These are phyloP conservation scores for Oscheius sp. DNA, from an alignment of 2,888 invertebrate species.

Conservation along the genomic window DNA sequence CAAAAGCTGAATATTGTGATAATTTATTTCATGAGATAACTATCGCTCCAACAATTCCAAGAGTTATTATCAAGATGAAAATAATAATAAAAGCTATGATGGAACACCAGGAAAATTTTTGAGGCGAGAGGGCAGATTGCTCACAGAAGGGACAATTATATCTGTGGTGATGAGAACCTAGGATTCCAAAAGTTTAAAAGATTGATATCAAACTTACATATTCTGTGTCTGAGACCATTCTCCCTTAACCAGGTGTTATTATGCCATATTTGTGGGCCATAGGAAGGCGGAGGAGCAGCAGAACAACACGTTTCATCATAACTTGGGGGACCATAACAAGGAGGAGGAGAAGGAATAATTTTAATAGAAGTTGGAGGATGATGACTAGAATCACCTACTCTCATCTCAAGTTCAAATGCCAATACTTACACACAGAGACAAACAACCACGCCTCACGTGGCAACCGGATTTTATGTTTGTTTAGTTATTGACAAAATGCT, in stretches of 20 bases:
- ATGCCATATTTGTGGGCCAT: not conserved
- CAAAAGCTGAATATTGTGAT: not conserved
- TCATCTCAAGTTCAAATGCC: not conserved
- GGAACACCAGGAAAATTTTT: not conserved
- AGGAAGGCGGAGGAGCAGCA: too few relatives aligned
- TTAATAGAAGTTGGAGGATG: too few relatives aligned
- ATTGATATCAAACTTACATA: not conserved
- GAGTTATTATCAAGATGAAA: not conserved
- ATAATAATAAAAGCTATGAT: conserved; percentile 9
- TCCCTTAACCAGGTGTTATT: conserved; percentile 5
- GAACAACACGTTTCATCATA: too few relatives aligned
- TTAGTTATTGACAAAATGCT: conserved; percentile 1
- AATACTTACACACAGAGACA: conserved; percentile 1
- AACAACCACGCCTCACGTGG: too few relatives aligned
- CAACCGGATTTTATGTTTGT: conserved; percentile 18
- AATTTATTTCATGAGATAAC: not conserved
- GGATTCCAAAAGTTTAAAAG: not conserved
- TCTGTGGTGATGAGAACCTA: not conserved
- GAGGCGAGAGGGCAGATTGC: not conserved
- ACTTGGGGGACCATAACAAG: not conserved
- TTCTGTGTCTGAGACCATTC: conserved; percentile 8
- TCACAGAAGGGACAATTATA: conserved; percentile 10
- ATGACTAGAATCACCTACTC: too few relatives aligned
- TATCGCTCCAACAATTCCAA: not conserved
- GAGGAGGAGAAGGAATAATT: not conserved